Evolutionary conservation across 1,140 invertebrate species (phyloP).

Genomic region (Zaprionus ornatus): DNA sequence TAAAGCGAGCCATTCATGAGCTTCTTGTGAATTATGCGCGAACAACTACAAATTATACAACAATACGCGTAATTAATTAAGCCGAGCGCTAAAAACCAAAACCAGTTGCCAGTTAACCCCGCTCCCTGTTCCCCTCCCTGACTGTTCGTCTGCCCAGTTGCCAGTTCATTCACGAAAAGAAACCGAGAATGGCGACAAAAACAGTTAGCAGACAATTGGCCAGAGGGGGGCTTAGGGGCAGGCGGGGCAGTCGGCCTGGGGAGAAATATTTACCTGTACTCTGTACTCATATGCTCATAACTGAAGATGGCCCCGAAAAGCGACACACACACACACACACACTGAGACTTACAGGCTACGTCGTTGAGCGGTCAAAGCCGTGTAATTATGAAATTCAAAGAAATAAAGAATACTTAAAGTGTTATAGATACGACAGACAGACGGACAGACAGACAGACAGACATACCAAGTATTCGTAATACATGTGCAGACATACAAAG

Average conservation of each 20-base stretch:
- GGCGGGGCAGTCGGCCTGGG: not conserved
- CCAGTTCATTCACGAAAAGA: conserved; percentile 76
- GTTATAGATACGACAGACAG: conserved; percentile 50
- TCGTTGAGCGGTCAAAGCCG: conserved; percentile 75
- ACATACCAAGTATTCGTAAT: not conserved
- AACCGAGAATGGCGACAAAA: conserved; percentile 66
- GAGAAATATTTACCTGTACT: conserved; percentile 27
- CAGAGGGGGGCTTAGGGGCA: not conserved
- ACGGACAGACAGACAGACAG: conserved; percentile 14
- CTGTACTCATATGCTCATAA: conserved; percentile 38
- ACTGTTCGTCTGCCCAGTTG: conserved; percentile 18
- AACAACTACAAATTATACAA: conserved; percentile 75
- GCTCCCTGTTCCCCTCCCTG: not conserved
- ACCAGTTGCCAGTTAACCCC: conserved; percentile 14
- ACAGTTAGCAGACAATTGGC: conserved; percentile 55
- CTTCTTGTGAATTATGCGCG: conserved; percentile 71
- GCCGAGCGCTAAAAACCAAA: conserved; percentile 44
- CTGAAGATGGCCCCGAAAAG: conserved; percentile 41
- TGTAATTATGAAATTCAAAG: conserved; percentile 82
- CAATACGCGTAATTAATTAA: conserved; percentile 76
- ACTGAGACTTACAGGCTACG: conserved; percentile 9
- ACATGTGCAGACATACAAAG: not conserved
- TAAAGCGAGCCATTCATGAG: conserved; percentile 66
- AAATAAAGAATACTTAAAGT: conserved; percentile 71
- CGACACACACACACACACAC: not conserved